phyloP scores from a whole-genome alignment of 2,888 invertebrate genomes.

The Tanaodytes sp. region DNA sequence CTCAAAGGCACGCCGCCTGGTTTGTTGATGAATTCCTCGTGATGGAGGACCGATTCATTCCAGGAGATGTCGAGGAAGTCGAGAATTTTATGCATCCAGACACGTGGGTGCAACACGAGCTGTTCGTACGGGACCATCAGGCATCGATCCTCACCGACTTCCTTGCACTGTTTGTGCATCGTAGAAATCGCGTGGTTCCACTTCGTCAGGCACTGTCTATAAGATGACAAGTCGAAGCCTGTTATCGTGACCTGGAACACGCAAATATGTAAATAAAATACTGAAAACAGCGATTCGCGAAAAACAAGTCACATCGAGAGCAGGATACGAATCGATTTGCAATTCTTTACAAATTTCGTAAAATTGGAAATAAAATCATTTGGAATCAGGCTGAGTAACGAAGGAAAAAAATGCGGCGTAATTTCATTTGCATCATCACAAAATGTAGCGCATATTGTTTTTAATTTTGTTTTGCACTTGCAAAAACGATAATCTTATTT shows the following conservation, averaged over 20 bases:
- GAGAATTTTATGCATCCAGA: slow-evolving; percentile 90
- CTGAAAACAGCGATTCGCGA: background rate
- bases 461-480: no score
- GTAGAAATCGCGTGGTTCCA: slow-evolving; percentile 97
- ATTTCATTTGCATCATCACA: no score
- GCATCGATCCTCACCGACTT: slow-evolving; percentile 84
- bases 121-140: slow-evolving; percentile 97
- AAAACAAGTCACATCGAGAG: slow-evolving; percentile 19
- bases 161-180: slow-evolving; percentile 94
- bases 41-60: slow-evolving; percentile 96
- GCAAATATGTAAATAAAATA: slow-evolving; percentile 23
- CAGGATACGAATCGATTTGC: no score
- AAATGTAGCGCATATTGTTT: no score
- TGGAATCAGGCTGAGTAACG: no score
- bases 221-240: slow-evolving; percentile 95
- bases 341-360: no score
- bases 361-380: no score
- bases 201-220: slow-evolving; percentile 94
- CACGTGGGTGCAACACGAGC: slow-evolving; percentile 92
- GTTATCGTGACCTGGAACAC: slow-evolving; percentile 81
- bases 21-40: slow-evolving; percentile 97
- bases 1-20: slow-evolving; percentile 94
- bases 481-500: no score
- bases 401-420: no score
- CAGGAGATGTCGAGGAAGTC: slow-evolving; percentile 93